These are phyloP conservation scores for Rhadina sibilatrix DNA, from an alignment of 2,113 vertebrate species.

Conservation along the genomic window DNA sequence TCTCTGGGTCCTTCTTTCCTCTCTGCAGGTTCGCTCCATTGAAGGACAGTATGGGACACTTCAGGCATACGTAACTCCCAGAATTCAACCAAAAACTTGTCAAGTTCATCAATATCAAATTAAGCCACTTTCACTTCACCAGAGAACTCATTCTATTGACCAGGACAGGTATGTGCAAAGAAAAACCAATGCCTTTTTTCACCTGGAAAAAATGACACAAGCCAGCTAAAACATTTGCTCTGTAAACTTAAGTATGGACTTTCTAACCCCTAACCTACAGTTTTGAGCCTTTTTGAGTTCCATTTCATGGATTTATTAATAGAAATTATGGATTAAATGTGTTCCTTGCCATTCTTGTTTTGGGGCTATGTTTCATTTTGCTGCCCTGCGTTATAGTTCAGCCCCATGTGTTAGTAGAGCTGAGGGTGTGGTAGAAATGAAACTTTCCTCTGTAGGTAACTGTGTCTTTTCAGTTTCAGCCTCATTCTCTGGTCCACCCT, in stretches of 20 bases:
- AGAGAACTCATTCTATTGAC: conserved; percentile 88
- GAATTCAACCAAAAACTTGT: conserved; percentile 95
- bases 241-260: not conserved
- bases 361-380: not conserved
- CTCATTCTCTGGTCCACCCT: not conserved
- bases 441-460: not conserved
- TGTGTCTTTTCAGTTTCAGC: conserved; percentile 5
- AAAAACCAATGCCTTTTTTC: not conserved
- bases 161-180: conserved; percentile 79
- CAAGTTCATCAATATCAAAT: conserved; percentile 93
- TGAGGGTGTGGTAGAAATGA: not conserved
- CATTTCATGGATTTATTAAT: not conserved
- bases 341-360: not conserved
- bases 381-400: not conserved
- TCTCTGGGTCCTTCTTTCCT: not conserved
- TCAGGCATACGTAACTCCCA: conserved; percentile 92
- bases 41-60: conserved; percentile 96
- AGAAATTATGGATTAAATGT: not conserved
- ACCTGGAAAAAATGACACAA: not conserved
- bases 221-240: not conserved
- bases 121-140: conserved; percentile 96
- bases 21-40: conserved; percentile 88
- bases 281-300: not conserved
- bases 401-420: not conserved
- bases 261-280: not conserved